phyloP scores from a whole-genome alignment of 2,113 vertebrate genomes.

The Actenoides hombroni region DNA sequence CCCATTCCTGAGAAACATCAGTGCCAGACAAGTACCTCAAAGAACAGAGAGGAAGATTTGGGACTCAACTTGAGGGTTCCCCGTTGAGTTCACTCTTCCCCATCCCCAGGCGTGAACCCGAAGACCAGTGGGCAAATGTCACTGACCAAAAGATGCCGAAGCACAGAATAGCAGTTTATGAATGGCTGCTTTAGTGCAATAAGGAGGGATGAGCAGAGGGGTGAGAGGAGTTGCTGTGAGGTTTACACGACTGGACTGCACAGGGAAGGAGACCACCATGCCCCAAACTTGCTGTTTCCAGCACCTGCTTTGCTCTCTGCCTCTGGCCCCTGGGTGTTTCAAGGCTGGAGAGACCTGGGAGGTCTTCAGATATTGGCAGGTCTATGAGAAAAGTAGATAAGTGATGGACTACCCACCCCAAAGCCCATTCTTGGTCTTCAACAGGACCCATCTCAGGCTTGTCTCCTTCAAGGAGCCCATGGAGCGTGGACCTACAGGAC shows the following conservation, averaged over 20 bases:
- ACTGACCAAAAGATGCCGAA: not conserved
- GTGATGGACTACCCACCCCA: not conserved
- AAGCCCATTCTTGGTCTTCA: not conserved
- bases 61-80: not conserved
- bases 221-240: not conserved
- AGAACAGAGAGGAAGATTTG: not conserved
- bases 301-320: accelerated
- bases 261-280: not conserved
- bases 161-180: not conserved
- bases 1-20: not conserved
- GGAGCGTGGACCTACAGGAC: not conserved
- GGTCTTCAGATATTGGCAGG: not conserved
- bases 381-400: not conserved
- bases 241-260: not conserved
- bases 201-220: not conserved
- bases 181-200: not conserved
- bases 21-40: not conserved
- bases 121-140: not conserved
- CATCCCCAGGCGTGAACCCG: not conserved
- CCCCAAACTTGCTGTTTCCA: not conserved
- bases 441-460: not conserved
- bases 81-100: accelerated
- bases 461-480: accelerated
- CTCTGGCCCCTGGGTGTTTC: not conserved
- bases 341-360: not conserved